Base-by-base conservation (phyloP, 2,888 invertebrate genomes). In the Zootermopsis nevadensis region DNA sequence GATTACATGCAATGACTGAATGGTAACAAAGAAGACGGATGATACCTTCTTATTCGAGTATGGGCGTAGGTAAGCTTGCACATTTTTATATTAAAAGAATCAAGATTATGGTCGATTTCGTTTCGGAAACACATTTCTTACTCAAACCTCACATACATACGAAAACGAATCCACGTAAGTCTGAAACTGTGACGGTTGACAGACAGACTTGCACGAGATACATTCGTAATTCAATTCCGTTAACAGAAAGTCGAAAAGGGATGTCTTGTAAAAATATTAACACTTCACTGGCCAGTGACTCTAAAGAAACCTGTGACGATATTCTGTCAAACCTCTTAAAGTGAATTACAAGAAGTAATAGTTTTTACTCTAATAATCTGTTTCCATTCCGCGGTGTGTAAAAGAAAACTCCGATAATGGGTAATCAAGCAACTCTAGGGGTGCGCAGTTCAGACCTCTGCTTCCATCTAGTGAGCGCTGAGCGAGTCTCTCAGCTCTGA, bases 41-140 rank as follows among this genome's bases (percentile, higher is more conserved):
- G 83, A 77, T 83, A 77, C 83, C 83, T 31, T 69, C 83, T 27
- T 83, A 81, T 30, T 69, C 83, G 15, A 81, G 53, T 6, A 83
- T 83, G 83, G 83, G 83, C 81, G 77, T 83, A 38, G 83, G 83
- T 83, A 77, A 83, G 83, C 72, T 7, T 3, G 60, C 48, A 6
- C 19, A 15, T 8, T 48, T 48, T 15, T 48, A 3, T 42, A 0
- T 42, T 42, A 42, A 42, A 42, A 6, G 8, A 15, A 15, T 4
- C 4, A 42, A 42, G 38, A 42, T 2, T 42, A 42, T 42, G 38
- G 38, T 42, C 38, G 38, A 6, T 8, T 42, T 42, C 38, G 38
- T 42, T 1, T 1, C 15, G 38, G 38, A 38, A 38, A 1, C 19
- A 48, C 15, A 3, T 15, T 19, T 48, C 0, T 6, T 15, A 8